A percentile compares a stretch with the other conserved stretches of the same genome.
These are phyloP conservation scores for Apeira syringaria DNA, from an alignment of 2,888 invertebrate species.

Conservation along the genomic window DNA sequence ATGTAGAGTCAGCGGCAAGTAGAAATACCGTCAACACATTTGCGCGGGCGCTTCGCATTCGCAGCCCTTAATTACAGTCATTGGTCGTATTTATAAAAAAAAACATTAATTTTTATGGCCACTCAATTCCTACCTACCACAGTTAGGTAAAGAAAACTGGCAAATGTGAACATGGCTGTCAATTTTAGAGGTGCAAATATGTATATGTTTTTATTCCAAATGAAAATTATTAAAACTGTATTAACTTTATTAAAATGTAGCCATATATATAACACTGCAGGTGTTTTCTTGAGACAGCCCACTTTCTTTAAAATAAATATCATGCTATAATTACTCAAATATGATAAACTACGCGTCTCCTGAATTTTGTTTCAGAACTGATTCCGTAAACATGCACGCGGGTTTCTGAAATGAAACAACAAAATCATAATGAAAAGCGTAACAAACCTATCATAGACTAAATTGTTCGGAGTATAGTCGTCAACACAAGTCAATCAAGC, in stretches of 20 bases:
- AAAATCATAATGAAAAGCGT: slow-evolving; percentile 14
- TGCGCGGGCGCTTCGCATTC: slow-evolving; percentile 41
- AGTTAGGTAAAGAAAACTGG: slow-evolving; percentile 22
- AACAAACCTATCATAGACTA: slow-evolving; percentile 24
- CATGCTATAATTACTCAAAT: too few relatives aligned
- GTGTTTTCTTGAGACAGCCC: too few relatives aligned
- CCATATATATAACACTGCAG: too few relatives aligned
- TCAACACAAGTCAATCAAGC: slow-evolving; percentile 48
- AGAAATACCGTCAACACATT: slow-evolving; percentile 46
- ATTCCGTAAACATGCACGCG: too few relatives aligned
- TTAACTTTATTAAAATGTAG: too few relatives aligned
- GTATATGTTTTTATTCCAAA: too few relatives aligned
- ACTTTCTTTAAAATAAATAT: too few relatives aligned
- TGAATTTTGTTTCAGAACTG: too few relatives aligned
- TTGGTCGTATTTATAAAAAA: slow-evolving; percentile 45
- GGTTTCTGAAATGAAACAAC: too few relatives aligned
- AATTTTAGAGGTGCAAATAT: neutral
- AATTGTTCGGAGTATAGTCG: slow-evolving; percentile 44
- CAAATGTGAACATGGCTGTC: neutral
- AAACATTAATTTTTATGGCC: slow-evolving; percentile 39
- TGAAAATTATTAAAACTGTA: too few relatives aligned
- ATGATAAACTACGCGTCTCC: too few relatives aligned
- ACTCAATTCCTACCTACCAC: slow-evolving; percentile 52
- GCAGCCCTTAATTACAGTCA: slow-evolving; percentile 34
- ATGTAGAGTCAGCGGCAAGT: slow-evolving; percentile 55